Percentiles rank a stretch among this genome's conserved stretches.
These are phyloP conservation scores for Marasmarcha lunaedactyla DNA, from an alignment of 2,888 invertebrate species.

Conservation along the genomic window DNA sequence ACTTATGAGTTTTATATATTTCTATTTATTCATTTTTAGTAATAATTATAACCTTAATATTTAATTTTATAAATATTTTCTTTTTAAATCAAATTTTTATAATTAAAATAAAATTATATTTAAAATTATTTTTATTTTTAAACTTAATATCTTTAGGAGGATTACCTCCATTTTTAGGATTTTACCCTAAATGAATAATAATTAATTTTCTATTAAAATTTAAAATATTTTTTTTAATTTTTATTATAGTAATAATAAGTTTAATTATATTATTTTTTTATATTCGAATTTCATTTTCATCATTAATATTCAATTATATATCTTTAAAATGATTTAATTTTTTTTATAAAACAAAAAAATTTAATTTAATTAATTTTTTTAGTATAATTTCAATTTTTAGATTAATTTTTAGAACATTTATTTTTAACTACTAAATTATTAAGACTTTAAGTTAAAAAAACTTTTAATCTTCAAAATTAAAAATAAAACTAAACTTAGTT, in stretches of 20 bases:
- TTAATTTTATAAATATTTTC: conserved; percentile 57
- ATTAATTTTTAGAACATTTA: conserved; percentile 41
- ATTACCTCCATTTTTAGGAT: conserved; percentile 72
- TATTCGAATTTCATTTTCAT: conserved; percentile 59
- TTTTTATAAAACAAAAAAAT: conserved; percentile 37
- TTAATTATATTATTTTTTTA: conserved; percentile 70
- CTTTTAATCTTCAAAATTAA: conserved; percentile 75
- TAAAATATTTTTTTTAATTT: conserved; percentile 43
- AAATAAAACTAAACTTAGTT: conserved; percentile 60
- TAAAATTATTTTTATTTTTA: conserved; percentile 62
- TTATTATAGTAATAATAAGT: conserved; percentile 60
- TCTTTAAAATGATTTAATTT: conserved; percentile 58
- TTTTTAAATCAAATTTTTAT: conserved; percentile 64
- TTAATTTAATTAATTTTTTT: conserved; percentile 28
- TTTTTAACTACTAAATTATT: conserved; percentile 28
- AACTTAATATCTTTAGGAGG: conserved; percentile 71
- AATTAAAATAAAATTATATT: conserved; percentile 36
- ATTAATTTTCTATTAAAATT: conserved; percentile 61
- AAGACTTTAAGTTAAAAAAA: conserved; percentile 73
- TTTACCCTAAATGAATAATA: conserved; percentile 72
- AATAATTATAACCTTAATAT: conserved; percentile 47
- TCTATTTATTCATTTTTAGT: conserved; percentile 53
- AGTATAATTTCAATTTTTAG: conserved; percentile 32
- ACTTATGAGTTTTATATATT: conserved; percentile 55
- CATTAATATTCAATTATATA: conserved; percentile 54